Percentiles rank a stretch among this genome's conserved stretches.
Evolutionary conservation across 2,888 invertebrate genomes (phyloP).

Genomic region (Pasiphila rectangulata): DNA sequence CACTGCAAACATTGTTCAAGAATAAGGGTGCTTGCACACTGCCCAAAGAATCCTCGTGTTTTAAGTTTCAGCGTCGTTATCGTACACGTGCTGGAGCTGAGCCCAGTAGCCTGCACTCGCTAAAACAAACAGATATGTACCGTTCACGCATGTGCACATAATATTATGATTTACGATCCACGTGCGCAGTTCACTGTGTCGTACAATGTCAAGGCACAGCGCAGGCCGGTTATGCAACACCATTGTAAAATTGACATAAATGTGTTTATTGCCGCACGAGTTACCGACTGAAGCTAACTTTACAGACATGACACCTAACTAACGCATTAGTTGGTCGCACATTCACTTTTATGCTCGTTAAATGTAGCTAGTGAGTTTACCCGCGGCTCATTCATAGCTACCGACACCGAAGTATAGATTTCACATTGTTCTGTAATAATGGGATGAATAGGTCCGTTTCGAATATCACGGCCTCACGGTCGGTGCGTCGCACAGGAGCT

Average conservation of each 20-base stretch:
- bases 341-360: constrained; percentile 11
- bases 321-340: constrained; percentile 9
- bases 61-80: constrained; percentile 4
- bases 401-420: too few relatives aligned
- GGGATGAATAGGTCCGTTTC: constrained; percentile 17
- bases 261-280: constrained; percentile 53
- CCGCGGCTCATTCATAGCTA: not conserved
- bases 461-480: constrained; percentile 24
- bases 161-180: constrained; percentile 68
- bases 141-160: constrained; percentile 40
- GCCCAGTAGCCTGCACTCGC: constrained; percentile 12
- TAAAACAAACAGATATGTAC: constrained; percentile 31
- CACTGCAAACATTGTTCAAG: not conserved
- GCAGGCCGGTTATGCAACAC: constrained; percentile 62
- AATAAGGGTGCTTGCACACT: constrained; percentile 3
- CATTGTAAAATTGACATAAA: constrained; percentile 72
- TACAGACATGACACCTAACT: constrained; percentile 32
- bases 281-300: constrained; percentile 36
- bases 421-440: too few relatives aligned
- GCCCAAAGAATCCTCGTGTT: not conserved
- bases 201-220: constrained; percentile 75
- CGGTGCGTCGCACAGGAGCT: constrained; percentile 22
- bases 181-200: constrained; percentile 68
- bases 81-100: constrained; percentile 9
- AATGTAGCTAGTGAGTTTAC: too few relatives aligned